Evolutionary conservation across 2,113 vertebrate species (phyloP).

Genomic region (Heloderma charlesbogerti): DNA sequence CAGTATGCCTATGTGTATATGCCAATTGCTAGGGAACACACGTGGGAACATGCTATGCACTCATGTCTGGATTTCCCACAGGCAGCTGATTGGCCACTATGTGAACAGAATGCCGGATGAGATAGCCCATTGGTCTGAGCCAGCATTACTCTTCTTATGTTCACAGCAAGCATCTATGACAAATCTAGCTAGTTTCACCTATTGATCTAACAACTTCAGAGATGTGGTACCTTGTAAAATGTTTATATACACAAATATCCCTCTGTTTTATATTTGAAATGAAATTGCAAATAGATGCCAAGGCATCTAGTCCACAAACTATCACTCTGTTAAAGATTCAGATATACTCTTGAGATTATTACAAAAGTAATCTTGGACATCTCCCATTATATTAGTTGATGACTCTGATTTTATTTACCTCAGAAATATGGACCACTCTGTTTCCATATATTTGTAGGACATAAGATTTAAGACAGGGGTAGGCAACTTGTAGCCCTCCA

Average conservation of each 20-base stretch:
- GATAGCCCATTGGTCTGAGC: too few species aligned
- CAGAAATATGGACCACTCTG: not conserved
- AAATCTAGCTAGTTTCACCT: conserved; percentile 1
- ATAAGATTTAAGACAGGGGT: not conserved
- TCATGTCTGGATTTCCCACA: too few species aligned
- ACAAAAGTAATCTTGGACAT: not conserved
- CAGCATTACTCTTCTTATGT: too few species aligned
- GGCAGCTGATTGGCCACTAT: too few species aligned
- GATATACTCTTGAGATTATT: not conserved
- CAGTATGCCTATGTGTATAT: too few species aligned
- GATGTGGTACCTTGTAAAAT: not conserved
- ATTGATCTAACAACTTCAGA: conserved; percentile 15
- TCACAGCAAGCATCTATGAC: not conserved
- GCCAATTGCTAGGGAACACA: too few species aligned
- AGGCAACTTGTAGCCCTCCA: too few species aligned
- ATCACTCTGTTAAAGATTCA: not conserved
- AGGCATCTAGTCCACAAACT: not conserved
- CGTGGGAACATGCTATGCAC: too few species aligned
- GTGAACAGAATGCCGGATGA: too few species aligned
- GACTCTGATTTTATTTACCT: not conserved
- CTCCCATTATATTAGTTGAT: not conserved
- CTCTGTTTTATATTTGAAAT: not conserved
- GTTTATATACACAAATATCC: not conserved
- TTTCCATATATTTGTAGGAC: not conserved
- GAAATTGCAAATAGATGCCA: not conserved